Percentiles rank a stretch among this genome's conserved stretches.
These are phyloP conservation scores for Leucopsar rothschildi DNA, from an alignment of 2,113 vertebrate species.

Conservation along the genomic window DNA sequence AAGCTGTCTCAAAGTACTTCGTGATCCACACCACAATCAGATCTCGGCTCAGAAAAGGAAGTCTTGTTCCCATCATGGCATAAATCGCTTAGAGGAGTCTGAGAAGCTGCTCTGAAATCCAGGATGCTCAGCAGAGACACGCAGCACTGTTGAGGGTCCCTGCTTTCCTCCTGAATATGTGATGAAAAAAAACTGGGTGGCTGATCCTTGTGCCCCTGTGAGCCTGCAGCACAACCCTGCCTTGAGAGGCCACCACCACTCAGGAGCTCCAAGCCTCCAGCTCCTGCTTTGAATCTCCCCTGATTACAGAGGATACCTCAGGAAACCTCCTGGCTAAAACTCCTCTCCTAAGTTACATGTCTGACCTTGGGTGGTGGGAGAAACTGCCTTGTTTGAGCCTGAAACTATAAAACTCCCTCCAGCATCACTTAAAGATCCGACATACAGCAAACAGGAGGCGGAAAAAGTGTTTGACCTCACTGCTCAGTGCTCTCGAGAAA, in stretches of 20 bases:
- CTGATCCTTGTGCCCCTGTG: fast-evolving
- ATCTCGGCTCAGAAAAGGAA: neutral
- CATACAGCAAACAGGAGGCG: neutral
- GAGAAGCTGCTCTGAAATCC: neutral
- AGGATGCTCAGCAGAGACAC: neutral
- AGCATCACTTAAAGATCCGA: neutral
- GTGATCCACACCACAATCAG: neutral
- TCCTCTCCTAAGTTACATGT: neutral
- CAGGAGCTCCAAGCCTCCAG: neutral
- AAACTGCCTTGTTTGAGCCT: neutral
- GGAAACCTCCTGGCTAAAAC: neutral
- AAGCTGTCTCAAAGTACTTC: slow-evolving; percentile 22
- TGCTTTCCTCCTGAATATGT: neutral
- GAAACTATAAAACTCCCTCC: neutral
- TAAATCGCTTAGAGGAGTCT: neutral
- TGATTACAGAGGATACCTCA: neutral
- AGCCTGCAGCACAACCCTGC: neutral
- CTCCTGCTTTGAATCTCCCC: neutral
- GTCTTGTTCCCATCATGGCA: neutral
- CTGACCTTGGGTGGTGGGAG: neutral
- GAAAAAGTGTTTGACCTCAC: neutral
- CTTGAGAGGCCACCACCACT: neutral
- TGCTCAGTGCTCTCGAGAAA: neutral
- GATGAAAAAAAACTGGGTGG: neutral
- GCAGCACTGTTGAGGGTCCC: fast-evolving